Evolutionary conservation across 1,140 invertebrate species (phyloP), one percentile per base, ranked within the genome.

Genomic region (Drosophila obscura): DNA sequence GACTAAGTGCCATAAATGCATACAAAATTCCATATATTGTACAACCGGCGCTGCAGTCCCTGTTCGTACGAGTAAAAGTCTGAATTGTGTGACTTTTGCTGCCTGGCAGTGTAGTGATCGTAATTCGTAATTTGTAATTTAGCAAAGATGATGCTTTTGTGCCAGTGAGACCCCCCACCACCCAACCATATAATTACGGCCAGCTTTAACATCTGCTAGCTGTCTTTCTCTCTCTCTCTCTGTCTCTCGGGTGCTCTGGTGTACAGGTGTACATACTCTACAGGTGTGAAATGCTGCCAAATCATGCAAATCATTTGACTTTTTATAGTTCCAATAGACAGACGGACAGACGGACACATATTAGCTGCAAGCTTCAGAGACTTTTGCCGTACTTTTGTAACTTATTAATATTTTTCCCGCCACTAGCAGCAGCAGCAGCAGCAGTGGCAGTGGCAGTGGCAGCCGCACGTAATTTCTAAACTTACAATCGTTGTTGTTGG

Each of bases 1-100:
- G 83, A 87, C 82, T 87, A 87, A 87, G 83, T 88, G 78, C 83
- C 82, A 82, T 85, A 87, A 85, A 87, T 87, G 82, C 83, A 85
- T 87, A 87, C 83, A 85, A 85, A 85, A 78, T 82, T 85, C 82
- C 65, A 60, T 31, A 31, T 31, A 31, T 7, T 31, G 31, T 9
- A n/a, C 39, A 24, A 22, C 51, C 13, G 22, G 22, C 45, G 43
- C 59, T 19, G 19, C 39, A 26, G 16, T 43, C 8, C n/a, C 41
- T 13, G 24, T 15, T n/a, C 43, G 28, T 51, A 9, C 11, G 7
- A 19, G 16, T 52, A 35, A 39, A 3, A 13, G 35, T 39, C 35
- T 39, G 11, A 39, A 11, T 35, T 28, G 11, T 15, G 66, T 52
- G 6, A 7, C 15, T 16, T 16, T 7, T 11, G 55, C 8, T 31